phyloP scores from a whole-genome alignment of 1,140 invertebrate species.

The Cotesia glomerata region DNA sequence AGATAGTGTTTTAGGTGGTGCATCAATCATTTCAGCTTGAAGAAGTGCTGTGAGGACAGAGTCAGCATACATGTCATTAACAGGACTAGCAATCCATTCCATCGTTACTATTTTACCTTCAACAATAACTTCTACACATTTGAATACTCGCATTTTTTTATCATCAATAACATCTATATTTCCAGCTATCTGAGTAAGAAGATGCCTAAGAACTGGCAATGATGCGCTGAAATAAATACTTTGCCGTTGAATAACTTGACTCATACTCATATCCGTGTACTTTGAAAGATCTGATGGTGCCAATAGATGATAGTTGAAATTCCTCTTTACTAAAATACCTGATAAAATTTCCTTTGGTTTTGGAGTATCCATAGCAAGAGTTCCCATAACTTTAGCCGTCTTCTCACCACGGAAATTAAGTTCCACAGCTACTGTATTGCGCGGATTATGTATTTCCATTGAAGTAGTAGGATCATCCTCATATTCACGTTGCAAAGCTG shows the following conservation, averaged over 20 bases:
- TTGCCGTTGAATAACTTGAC: conserved; percentile 88
- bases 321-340: conserved; percentile 94
- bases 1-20: conserved; percentile 66
- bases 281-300: conserved; percentile 90
- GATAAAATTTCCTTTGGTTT: conserved; percentile 81
- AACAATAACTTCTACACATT: conserved; percentile 81
- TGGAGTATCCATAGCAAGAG: conserved; percentile 83
- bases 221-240: conserved; percentile 87
- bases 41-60: conserved; percentile 85
- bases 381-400: conserved; percentile 97
- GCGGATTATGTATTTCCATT: conserved; percentile 94
- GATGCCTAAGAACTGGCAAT: conserved; percentile 78
- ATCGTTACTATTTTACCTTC: conserved; percentile 85
- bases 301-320: conserved; percentile 98
- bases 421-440: conserved; percentile 92
- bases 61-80: conserved; percentile 98
- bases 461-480: conserved; percentile 85
- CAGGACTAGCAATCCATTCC: conserved; percentile 93
- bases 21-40: conserved; percentile 75
- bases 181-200: conserved; percentile 84
- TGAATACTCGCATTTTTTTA: conserved; percentile 77
- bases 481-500: conserved; percentile 93
- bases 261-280: conserved; percentile 95
- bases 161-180: conserved; percentile 79
- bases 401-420: conserved; percentile 97